Conservation (phyloP, 2,888 invertebrate genomes). For the Pammene aurita region DNA sequence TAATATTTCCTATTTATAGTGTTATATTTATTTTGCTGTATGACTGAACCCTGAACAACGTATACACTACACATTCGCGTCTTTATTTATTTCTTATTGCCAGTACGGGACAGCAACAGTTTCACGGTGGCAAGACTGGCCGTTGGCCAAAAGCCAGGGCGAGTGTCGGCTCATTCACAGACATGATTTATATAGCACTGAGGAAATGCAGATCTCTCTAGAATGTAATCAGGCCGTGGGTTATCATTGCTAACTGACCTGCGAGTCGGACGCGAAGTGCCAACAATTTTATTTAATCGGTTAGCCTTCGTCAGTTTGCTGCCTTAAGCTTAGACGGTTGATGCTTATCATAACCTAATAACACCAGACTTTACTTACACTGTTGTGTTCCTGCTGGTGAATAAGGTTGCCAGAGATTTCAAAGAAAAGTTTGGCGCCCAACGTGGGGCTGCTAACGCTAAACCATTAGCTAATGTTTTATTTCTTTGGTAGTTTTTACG, state of each 20-base stretch:
- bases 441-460: too few species aligned
- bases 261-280: background rate
- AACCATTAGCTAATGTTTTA: too few species aligned
- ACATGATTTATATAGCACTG: slow-evolving; percentile 35
- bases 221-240: slow-evolving; percentile 31
- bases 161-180: slow-evolving; percentile 34
- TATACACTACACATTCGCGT: background rate
- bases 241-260: background rate
- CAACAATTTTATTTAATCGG: too few species aligned
- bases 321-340: too few species aligned
- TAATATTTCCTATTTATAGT: too few species aligned
- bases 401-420: too few species aligned
- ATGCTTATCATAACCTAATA: too few species aligned
- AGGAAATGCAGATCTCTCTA: slow-evolving; percentile 36
- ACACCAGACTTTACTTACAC: too few species aligned
- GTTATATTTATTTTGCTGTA: background rate
- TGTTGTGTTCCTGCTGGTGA: too few species aligned
- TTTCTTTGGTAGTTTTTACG: too few species aligned
- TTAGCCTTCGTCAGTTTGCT: too few species aligned
- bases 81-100: slow-evolving; percentile 7
- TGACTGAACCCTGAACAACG: background rate
- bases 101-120: slow-evolving; percentile 11
- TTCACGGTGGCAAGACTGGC: slow-evolving; percentile 9
- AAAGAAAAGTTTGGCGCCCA: too few species aligned
- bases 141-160: slow-evolving; percentile 23